phyloP scores from a whole-genome alignment of 23 tunicate genomes.

The Halocynthia roretzi region DNA sequence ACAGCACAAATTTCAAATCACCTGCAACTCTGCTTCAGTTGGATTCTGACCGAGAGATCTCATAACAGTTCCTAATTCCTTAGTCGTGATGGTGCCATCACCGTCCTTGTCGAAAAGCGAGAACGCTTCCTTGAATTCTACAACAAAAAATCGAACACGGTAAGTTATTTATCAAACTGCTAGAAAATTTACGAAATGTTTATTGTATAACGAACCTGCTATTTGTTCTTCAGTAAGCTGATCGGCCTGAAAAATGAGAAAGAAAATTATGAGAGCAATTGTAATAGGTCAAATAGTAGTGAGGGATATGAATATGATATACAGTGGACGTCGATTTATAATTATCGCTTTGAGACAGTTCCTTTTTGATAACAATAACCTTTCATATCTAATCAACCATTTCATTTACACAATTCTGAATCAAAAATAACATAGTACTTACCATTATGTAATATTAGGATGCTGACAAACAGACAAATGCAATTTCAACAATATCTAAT shows the following conservation, averaged over 20 bases:
- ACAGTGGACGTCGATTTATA: too few species aligned
- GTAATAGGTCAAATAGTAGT: too few species aligned
- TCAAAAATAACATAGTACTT: neutral
- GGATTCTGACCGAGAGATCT: conserved; percentile 99
- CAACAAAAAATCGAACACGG: neutral
- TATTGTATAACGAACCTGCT: conserved; percentile 39
- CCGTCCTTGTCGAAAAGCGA: conserved; percentile 99
- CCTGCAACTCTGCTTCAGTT: conserved; percentile 99
- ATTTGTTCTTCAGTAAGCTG: conserved; percentile 93
- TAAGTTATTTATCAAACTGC: neutral
- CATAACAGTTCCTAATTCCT: conserved; percentile 99
- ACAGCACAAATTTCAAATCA: neutral
- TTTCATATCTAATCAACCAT: neutral
- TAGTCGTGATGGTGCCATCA: conserved; percentile 99
- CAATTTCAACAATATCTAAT: too few species aligned
- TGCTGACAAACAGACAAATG: too few species aligned
- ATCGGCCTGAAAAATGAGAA: conserved; percentile 47
- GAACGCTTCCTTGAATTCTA: conserved; percentile 99
- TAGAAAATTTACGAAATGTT: neutral
- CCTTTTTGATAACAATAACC: too few species aligned
- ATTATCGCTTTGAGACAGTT: too few species aligned
- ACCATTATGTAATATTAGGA: neutral
- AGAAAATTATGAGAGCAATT: too few species aligned
- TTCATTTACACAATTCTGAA: neutral
- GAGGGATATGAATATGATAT: too few species aligned